These are phyloP conservation scores for Thinocorus orbignyianus DNA, from an alignment of 2,113 vertebrate species.

Conservation along the genomic window DNA sequence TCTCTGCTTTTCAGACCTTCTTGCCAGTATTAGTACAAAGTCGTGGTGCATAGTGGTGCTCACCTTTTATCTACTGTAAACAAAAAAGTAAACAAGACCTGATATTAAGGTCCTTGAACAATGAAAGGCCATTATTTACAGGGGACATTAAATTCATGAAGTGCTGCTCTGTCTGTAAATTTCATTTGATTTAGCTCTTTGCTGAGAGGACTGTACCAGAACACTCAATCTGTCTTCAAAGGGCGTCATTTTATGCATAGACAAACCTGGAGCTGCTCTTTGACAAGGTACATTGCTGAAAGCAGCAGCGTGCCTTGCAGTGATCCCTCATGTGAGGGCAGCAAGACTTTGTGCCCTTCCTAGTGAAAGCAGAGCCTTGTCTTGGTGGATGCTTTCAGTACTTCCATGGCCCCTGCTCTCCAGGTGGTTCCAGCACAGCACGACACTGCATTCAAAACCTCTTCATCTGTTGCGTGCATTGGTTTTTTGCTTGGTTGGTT, in stretches of 20 bases:
- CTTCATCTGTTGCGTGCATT: neutral
- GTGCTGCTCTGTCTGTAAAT: neutral
- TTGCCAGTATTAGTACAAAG: neutral
- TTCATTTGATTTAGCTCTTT: neutral
- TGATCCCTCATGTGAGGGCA: accelerated
- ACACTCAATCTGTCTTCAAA: neutral
- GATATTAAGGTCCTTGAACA: neutral
- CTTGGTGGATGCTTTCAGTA: neutral
- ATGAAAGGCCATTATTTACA: neutral
- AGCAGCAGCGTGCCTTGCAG: accelerated
- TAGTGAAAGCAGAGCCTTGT: neutral
- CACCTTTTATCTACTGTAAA: neutral
- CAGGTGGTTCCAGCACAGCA: neutral
- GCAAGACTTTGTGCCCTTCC: neutral
- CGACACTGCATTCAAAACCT: neutral
- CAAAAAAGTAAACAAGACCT: neutral
- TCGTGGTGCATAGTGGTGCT: neutral
- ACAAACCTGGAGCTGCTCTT: neutral
- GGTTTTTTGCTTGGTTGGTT: neutral
- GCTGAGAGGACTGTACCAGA: neutral
- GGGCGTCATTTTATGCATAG: neutral
- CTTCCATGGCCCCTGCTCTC: neutral
- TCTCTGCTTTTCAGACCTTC: neutral
- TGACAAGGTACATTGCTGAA: neutral
- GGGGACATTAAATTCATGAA: neutral